Percentiles rank a stretch among this genome's conserved stretches.
Evolutionary conservation across 1,140 invertebrate species (phyloP).

Genomic region (Trissolcus basalis): DNA sequence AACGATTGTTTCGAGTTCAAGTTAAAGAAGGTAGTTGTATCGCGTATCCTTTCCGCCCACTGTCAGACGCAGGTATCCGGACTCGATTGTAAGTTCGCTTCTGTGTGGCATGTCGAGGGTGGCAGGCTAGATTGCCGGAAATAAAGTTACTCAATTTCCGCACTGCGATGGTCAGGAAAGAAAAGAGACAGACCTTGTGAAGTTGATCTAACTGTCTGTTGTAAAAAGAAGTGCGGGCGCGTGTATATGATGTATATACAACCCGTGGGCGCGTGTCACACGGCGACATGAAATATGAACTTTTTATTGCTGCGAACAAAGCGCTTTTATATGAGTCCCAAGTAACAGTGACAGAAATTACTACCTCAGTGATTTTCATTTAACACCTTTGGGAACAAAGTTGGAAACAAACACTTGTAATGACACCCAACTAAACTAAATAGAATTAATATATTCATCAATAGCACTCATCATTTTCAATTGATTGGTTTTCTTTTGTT

Average conservation of each 20-base stretch:
- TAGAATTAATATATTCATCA: slow-evolving; percentile 7
- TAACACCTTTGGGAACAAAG: slow-evolving; percentile 4
- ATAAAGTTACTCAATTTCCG: slow-evolving; percentile 62
- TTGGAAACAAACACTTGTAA: slow-evolving; percentile 17
- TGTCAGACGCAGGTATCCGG: slow-evolving; percentile 52
- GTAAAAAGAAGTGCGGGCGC: slow-evolving; percentile 32
- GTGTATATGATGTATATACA: slow-evolving; percentile 32
- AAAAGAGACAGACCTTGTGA: slow-evolving; percentile 51
- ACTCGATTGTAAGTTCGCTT: slow-evolving; percentile 47
- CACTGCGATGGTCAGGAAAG: slow-evolving; percentile 52
- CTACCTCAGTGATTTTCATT: slow-evolving; percentile 12
- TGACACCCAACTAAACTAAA: slow-evolving; percentile 10
- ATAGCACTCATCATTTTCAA: slow-evolving; percentile 3
- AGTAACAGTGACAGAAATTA: slow-evolving; percentile 47
- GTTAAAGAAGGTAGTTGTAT: slow-evolving; percentile 36
- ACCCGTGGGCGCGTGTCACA: slow-evolving; percentile 4
- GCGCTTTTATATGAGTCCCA: slow-evolving; percentile 24
- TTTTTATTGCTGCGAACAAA: slow-evolving; percentile 32
- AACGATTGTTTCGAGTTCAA: slow-evolving; percentile 35
- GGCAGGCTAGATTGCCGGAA: slow-evolving; percentile 54
- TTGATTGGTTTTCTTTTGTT: slow-evolving; percentile 14
- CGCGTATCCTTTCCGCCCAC: slow-evolving; percentile 38
- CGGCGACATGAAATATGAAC: slow-evolving; percentile 41
- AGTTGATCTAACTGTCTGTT: slow-evolving; percentile 44
- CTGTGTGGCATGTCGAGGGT: slow-evolving; percentile 34